Evolutionary conservation across 2,113 vertebrate genomes (phyloP), one percentile per base, ranked within the genome.

Genomic region (Felis chaus): DNA sequence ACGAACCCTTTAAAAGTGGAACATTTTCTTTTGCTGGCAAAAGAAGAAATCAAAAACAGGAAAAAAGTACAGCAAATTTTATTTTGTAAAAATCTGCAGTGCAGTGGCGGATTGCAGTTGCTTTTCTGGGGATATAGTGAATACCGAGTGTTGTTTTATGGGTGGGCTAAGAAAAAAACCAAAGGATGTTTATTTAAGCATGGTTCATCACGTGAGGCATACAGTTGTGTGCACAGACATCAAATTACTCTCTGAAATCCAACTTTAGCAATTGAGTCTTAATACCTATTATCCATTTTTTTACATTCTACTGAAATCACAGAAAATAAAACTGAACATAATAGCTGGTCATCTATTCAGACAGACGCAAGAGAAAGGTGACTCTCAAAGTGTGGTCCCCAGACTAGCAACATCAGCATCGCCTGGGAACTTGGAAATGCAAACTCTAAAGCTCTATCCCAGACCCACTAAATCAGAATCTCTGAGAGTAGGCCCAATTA

Each of bases 191-290:
- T 29, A 53, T 21, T n/a, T n/a, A n/a, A n/a, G 19, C 4, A 61
- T 73, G 0, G 1, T 13, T 82, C 11, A 29, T 95, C 27, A 55
- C 31, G 61, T 23, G 31, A 61, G 31, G 19, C 29, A 45, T 89
- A 50, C 8, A 8, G 3, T 31, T 36, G 36, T 87, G 41, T 36
- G 71, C 10, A 69, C 6, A 11, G 33, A 91, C 39, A 87, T 68
- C 90, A 97, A 89, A 96, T 73, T 55, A 84, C 31, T 19, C 41
- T 94, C 93, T 94, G 18, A 93, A 73, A 82, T 93, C 21, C 12
- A 94, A 66, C 36, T 66, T 94, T 18, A 92, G 18, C 69, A 81
- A 87, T 33, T 90, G 16, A 82, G 23, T 82, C 63, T 61, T 94
- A 63, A 55, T 68, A 39, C 85, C 65, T 79, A 61, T 76, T 63